Percentiles rank a stretch among this genome's conserved stretches.
Conservation (phyloP, 2,888 invertebrate species). For the Chloroclystis v-ata region DNA sequence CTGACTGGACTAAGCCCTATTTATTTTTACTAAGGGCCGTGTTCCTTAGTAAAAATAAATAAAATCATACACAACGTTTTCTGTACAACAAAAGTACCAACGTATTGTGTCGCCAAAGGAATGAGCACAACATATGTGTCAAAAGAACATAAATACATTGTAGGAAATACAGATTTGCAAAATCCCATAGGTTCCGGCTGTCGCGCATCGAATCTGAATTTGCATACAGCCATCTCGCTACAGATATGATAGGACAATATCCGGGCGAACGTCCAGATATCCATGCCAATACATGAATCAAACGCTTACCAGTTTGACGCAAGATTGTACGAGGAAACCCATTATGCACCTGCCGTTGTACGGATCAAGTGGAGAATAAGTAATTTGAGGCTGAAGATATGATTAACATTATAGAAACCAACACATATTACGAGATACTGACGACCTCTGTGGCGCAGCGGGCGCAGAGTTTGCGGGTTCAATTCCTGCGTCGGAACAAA, state of each 20-base stretch:
- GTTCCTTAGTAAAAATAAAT: too few species aligned
- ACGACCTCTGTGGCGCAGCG: too few species aligned
- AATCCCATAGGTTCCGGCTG: constrained; percentile 16
- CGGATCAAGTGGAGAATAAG: too few species aligned
- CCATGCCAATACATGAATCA: constrained; percentile 48
- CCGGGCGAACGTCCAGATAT: constrained; percentile 52
- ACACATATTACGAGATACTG: too few species aligned
- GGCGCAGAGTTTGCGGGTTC: too few species aligned
- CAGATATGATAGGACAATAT: constrained; percentile 42
- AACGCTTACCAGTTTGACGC: constrained; percentile 31
- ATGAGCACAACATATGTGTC: background rate
- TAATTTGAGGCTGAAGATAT: too few species aligned
- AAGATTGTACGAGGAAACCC: constrained; percentile 19
- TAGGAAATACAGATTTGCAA: constrained; percentile 13
- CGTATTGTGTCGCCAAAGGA: background rate
- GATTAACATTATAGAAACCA: too few species aligned
- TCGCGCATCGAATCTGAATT: constrained; percentile 19
- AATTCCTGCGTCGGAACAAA: too few species aligned
- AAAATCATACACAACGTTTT: too few species aligned
- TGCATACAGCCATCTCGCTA: constrained; percentile 17
- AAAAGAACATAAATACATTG: background rate
- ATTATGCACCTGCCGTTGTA: too few species aligned
- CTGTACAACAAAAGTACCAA: background rate
- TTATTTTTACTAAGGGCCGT: too few species aligned
- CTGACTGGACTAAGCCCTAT: too few species aligned